A percentile compares a stretch with the other conserved stretches of the same genome.
These are phyloP conservation scores for Entomobrya multifasciata DNA, from an alignment of 2,888 invertebrate species.

Conservation along the genomic window DNA sequence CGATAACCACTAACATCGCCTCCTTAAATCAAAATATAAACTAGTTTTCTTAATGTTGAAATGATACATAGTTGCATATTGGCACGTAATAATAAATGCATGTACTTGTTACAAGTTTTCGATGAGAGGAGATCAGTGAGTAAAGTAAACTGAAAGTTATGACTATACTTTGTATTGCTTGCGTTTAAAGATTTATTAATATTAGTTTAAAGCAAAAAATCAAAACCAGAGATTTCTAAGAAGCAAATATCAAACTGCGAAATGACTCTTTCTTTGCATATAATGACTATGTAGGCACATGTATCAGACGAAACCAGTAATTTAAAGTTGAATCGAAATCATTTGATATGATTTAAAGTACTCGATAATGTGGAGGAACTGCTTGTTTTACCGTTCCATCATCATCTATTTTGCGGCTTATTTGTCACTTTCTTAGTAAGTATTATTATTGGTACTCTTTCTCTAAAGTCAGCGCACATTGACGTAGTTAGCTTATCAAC, in stretches of 20 bases:
- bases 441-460: background rate
- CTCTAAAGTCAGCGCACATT: background rate
- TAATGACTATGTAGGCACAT: background rate
- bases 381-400: constrained; percentile 42
- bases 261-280: background rate
- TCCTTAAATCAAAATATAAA: background rate
- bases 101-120: too few relatives aligned
- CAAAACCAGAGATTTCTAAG: too few relatives aligned
- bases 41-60: constrained; percentile 3
- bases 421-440: constrained; percentile 6
- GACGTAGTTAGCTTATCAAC: background rate
- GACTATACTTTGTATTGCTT: too few relatives aligned
- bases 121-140: too few relatives aligned
- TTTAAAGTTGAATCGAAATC: background rate
- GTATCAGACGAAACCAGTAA: background rate
- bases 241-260: too few relatives aligned
- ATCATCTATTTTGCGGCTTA: background rate
- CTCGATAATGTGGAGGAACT: background rate
- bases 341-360: background rate
- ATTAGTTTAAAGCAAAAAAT: too few relatives aligned
- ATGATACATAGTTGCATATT: background rate
- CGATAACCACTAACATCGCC: too few relatives aligned
- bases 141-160: too few relatives aligned
- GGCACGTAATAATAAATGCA: too few relatives aligned
- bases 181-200: too few relatives aligned